Evolutionary conservation across 2,113 vertebrate genomes (phyloP).

Genomic region (Callithrix jacchus): DNA sequence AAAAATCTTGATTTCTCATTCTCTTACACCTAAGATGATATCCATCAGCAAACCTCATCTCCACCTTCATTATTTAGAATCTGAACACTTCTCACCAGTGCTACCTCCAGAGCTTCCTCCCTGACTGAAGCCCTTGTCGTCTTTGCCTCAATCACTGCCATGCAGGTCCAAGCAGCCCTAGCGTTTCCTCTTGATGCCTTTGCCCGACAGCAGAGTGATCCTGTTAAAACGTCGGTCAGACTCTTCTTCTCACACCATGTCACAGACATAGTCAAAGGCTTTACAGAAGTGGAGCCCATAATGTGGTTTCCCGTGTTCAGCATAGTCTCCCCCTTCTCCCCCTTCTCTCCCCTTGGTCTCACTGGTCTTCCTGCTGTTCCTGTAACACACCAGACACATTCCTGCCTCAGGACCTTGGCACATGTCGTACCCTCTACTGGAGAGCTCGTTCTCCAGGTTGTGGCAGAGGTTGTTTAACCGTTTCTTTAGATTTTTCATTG

Average conservation of each 20-base stretch:
- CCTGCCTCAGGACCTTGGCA: neutral
- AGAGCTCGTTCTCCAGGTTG: neutral
- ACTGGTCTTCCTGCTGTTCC: neutral
- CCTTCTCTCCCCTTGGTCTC: neutral
- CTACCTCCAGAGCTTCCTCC: accelerated
- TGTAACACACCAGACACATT: neutral
- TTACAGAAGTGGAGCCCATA: neutral
- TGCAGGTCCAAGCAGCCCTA: accelerated
- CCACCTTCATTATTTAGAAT: neutral
- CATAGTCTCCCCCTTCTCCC: too few relatives aligned
- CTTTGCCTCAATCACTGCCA: too few relatives aligned
- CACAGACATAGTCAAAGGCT: neutral
- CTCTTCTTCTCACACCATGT: neutral
- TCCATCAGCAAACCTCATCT: neutral
- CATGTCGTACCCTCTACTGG: accelerated
- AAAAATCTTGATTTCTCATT: neutral
- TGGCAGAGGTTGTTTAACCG: neutral
- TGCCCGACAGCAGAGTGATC: neutral
- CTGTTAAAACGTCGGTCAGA: neutral
- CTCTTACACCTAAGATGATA: neutral
- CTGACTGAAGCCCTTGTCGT: too few relatives aligned
- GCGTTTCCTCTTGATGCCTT: too few relatives aligned
- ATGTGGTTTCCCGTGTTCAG: accelerated
- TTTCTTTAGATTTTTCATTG: neutral
- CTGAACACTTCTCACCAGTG: accelerated